Conservation (phyloP, 2,888 invertebrate species). For the Torymus auratus region DNA sequence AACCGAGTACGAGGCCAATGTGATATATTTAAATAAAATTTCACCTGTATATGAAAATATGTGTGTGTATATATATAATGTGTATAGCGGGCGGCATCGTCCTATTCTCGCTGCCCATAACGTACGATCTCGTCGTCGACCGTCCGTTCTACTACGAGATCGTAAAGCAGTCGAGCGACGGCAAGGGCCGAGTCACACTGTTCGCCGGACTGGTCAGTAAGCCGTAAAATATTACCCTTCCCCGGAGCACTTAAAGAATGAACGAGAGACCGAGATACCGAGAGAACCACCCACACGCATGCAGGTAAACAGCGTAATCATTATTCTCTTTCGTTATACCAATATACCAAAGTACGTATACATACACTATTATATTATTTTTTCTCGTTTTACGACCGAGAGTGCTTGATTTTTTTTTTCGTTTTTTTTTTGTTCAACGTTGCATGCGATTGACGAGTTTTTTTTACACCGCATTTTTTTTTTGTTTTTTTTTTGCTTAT, state of each 20-base stretch:
- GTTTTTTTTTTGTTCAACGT: not conserved
- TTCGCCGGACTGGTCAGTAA: constrained; percentile 45
- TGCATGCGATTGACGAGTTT: not conserved
- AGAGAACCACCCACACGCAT: too few relatives aligned
- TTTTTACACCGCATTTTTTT: not conserved
- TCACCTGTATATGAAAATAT: not conserved
- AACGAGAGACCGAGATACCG: too few relatives aligned
- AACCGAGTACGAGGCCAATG: too few relatives aligned
- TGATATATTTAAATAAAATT: too few relatives aligned
- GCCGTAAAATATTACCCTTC: constrained; percentile 7
- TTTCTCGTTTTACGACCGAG: not conserved
- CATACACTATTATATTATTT: not conserved
- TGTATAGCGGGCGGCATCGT: constrained; percentile 31
- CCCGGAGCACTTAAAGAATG: too few relatives aligned
- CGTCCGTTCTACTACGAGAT: constrained; percentile 59
- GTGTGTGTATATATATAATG: not conserved
- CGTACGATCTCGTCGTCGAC: constrained; percentile 41
- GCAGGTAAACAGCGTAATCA: constrained; percentile 27
- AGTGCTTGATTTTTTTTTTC: constrained; percentile 13
- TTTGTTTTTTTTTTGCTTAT: not conserved
- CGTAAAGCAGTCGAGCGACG: constrained; percentile 42
- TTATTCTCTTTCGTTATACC: not conserved
- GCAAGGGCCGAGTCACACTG: constrained; percentile 35
- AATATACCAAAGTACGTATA: too few relatives aligned
- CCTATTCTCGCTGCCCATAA: constrained; percentile 29